phyloP scores from a whole-genome alignment of 2,797 vertebrate species.

The Acanthornis magna region DNA sequence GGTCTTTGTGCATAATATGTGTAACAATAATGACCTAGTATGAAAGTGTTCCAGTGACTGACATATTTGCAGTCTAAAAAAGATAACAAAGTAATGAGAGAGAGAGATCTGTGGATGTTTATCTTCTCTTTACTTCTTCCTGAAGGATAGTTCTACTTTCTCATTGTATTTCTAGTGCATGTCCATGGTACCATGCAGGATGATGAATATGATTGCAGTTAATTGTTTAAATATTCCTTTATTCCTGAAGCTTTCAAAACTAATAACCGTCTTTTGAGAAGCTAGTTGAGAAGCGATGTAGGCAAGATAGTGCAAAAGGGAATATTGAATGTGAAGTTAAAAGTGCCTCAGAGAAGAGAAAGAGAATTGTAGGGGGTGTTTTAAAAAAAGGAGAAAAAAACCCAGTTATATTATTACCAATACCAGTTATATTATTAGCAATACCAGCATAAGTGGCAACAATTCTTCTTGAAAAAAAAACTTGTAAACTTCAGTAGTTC shows the following conservation, averaged over 20 bases:
- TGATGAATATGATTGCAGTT: not conserved
- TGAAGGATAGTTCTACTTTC: slow-evolving; percentile 3
- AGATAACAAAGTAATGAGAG: slow-evolving; percentile 27
- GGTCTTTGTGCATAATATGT: slow-evolving; percentile 22
- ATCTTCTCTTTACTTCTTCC: not conserved
- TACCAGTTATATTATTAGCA: not conserved
- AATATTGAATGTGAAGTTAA: not conserved
- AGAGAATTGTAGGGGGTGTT: not conserved
- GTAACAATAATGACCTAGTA: slow-evolving; percentile 21
- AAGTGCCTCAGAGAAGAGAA: not conserved
- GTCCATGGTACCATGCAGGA: not conserved
- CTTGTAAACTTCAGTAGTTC: not conserved
- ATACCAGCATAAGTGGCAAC: not conserved
- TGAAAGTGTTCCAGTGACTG: slow-evolving; percentile 23
- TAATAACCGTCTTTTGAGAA: not conserved
- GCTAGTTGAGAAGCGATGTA: not conserved
- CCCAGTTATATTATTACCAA: not conserved
- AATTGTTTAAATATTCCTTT: slow-evolving; percentile 41
- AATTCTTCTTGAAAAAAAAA: not conserved
- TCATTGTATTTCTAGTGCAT: not conserved
- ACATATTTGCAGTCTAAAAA: slow-evolving; percentile 11
- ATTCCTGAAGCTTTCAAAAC: slow-evolving; percentile 18
- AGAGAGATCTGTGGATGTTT: not conserved
- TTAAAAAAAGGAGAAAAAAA: not conserved
- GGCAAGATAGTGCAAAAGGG: not conserved